Percentiles rank a stretch among this genome's conserved stretches.
Evolutionary conservation across 2,113 vertebrate species (phyloP).

Genomic region (Alouatta palliata): DNA sequence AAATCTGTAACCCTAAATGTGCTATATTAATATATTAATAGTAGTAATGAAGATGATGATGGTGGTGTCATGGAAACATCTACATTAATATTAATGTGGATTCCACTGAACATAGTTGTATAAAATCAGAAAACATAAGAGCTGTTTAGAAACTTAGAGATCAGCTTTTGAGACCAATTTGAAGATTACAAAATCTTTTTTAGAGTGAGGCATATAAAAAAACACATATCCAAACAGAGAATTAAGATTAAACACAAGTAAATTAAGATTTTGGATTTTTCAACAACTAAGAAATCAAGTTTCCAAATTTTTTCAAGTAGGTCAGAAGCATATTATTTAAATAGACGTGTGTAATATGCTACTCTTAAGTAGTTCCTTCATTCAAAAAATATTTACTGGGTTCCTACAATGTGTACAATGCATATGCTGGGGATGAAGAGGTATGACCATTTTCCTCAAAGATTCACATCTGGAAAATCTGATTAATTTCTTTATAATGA

Average conservation of each 20-base stretch:
- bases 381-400: conserved; percentile 17
- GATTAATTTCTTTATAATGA: neutral
- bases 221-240: neutral
- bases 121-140: neutral
- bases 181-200: conserved; percentile 10
- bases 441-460: neutral
- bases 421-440: neutral
- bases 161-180: neutral
- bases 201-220: neutral
- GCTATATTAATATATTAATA: conserved; percentile 4
- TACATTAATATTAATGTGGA: neutral
- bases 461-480: neutral
- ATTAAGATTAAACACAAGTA: neutral
- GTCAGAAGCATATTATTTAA: conserved; percentile 34
- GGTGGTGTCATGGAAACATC: neutral
- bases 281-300: conserved; percentile 35
- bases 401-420: neutral
- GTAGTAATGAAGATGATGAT: neutral
- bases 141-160: neutral
- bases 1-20: conserved; percentile 52
- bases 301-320: conserved; percentile 27
- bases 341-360: neutral
- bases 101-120: neutral
- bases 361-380: neutral
- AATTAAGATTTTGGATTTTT: conserved; percentile 6